Evolutionary conservation across 2,113 vertebrate species (phyloP), one percentile per base, ranked within the genome.

Genomic region (Camelus dromedarius): DNA sequence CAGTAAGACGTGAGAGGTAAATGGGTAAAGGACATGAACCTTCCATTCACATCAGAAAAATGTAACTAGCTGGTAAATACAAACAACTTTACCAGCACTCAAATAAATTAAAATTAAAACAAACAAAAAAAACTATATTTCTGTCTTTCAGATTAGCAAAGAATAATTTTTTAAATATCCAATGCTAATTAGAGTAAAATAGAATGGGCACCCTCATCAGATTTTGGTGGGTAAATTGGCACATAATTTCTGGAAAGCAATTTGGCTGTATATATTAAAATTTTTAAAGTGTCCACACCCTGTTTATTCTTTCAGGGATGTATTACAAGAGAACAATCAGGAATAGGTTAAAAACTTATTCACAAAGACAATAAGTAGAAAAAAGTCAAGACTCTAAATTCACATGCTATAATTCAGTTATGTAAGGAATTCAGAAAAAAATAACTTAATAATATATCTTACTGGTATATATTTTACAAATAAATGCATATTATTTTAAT

Each of bases 241-340:
- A 64, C 48, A 91, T 81, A 77, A 77, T 73, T 94, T 96, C 67
- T 89, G 50, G 48, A 82, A 66, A 95, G 60, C 16, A 91, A 18
- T 91, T 93, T 93, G 58, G 20, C 62, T 85, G 26, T 12, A 3
- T 80, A 77, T 58, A 48, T 70, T 69, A 89, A 95, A 95, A 86
- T 66, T 32, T 48, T 89, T 58, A 6, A 77, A 20, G n/a, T 79
- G 18, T 56, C 77, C 28, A 77, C 10, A 75, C 3, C 0, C 24
- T 84, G 46, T 81, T 62, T 90, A 88, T 67, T 95, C n/a, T 95
- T 56, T 26, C 30, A 60, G 13, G 56, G 50, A 58, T 85, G 8
- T 42, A 52, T 88, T 50, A 67, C 32, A 86, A 82, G 4, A 88
- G 12, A 56, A 83, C 13, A 96, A 42, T 20, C 24, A 87, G 69